Conservation (phyloP, 2,113 vertebrate species). For the Rhinogobius similis region DNA sequence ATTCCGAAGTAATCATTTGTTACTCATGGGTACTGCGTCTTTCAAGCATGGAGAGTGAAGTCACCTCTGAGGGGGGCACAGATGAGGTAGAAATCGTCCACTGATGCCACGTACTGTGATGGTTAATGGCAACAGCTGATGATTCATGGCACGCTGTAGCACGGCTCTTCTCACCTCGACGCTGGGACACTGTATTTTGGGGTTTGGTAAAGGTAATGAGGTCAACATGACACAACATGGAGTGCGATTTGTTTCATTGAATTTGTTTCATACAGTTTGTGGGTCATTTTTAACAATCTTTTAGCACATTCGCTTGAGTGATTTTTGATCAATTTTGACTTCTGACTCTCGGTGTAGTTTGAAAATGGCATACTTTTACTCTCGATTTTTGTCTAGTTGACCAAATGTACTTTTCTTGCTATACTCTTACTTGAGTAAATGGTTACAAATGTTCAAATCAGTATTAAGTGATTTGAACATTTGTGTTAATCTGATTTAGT, state of each 20-base stretch:
- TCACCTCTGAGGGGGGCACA: constrained; percentile 82
- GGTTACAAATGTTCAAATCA: no score
- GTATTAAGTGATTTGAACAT: no score
- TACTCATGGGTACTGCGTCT: constrained; percentile 79
- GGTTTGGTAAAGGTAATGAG: neutral
- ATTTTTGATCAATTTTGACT: no score
- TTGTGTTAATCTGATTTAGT: no score
- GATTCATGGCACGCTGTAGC: constrained; percentile 15
- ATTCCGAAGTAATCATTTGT: constrained; percentile 85
- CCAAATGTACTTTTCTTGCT: no score
- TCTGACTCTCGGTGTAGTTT: no score
- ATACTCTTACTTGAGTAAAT: no score
- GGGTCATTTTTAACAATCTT: no score
- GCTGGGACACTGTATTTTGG: neutral
- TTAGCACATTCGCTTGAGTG: no score
- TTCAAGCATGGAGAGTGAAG: constrained; percentile 83
- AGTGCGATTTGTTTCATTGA: neutral
- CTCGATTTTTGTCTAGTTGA: no score
- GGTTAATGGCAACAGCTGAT: constrained; percentile 59
- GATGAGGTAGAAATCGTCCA: constrained; percentile 80
- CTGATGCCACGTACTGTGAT: constrained; percentile 60
- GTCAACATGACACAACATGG: neutral
- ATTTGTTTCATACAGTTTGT: no score
- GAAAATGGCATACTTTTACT: no score
- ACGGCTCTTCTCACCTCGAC: neutral